A percentile compares a stretch with the other conserved stretches of the same genome.
phyloP scores from a whole-genome alignment of 2,797 vertebrate species.

The Poecilia gillii region DNA sequence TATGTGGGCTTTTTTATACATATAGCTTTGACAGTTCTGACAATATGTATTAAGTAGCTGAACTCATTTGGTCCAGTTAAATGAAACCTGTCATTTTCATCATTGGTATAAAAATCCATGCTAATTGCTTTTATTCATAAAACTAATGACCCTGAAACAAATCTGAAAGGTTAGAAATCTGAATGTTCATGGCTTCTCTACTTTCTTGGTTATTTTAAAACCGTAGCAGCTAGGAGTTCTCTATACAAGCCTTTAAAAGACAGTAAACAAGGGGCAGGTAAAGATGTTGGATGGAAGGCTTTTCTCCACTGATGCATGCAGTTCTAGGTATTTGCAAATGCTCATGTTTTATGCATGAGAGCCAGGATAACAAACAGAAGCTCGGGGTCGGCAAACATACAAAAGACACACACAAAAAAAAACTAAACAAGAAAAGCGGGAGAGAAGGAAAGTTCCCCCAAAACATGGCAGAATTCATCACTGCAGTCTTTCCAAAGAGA shows the following conservation, averaged over 20 bases:
- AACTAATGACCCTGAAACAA: neutral
- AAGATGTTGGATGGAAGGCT: neutral
- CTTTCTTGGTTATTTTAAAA: neutral
- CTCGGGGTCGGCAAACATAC: neutral
- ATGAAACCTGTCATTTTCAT: neutral
- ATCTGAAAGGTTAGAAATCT: neutral
- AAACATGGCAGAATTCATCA: neutral
- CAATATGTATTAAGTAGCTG: neutral
- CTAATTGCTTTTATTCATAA: neutral
- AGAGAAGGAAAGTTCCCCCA: neutral
- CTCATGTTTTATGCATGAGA: constrained; percentile 4
- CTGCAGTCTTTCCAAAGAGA: neutral
- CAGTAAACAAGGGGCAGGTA: constrained; percentile 1
- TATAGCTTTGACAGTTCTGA: neutral
- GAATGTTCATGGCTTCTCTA: neutral
- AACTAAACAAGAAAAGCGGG: neutral
- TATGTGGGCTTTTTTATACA: neutral
- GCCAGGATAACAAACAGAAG: constrained; percentile 3
- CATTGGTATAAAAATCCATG: neutral
- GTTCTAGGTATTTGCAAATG: neutral
- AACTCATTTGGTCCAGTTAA: neutral
- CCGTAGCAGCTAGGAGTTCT: neutral
- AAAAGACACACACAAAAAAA: neutral
- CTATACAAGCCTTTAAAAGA: neutral
- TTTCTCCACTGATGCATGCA: neutral